Evolutionary conservation across 2,888 invertebrate genomes (phyloP), one percentile per base, ranked within the genome.

Genomic region (Caenorhabditis wallacei): DNA sequence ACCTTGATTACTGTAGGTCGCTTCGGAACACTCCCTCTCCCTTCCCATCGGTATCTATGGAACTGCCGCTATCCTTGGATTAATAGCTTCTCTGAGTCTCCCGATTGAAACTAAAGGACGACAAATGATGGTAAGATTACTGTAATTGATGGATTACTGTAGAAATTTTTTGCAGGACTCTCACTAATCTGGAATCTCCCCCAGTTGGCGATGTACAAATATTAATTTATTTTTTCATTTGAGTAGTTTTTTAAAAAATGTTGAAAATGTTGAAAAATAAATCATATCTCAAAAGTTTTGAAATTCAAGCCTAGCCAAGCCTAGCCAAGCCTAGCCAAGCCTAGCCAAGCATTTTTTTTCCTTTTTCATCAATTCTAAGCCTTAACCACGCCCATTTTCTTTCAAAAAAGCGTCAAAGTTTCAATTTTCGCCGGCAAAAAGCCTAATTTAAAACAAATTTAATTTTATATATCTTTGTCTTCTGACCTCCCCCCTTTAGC

Each of bases 81-180:
- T 95, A 0, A 91, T 95, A 0, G 95, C 95, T 3, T 95, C 96
- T 79, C 93, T 95, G n/a, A 93, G 95, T 0, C 93, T 97, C 54
- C 96, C 96, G 4, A 95, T 96, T 68, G 96, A 96, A 93, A 96
- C 96, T 0, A 95, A 95, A 91, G 95, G 95, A 48, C 94, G 95
- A 84, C 95, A 95, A 85, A 89, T 94, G 91, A 79, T 48, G 70
- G 82, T 84, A 54, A 80, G 43, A 22, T 10, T 26, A 18, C 20
- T 40, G 16, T 53, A 10, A 0, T 46, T 18, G 3, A 16, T 16
- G 40, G 40, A 10, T 7, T 18, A 46, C 22, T 13, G 35, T 26
- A 37, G 35, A 2, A 37, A 10, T 35, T 26, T 54, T 46, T 63
- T 63, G 24, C 43, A 63, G 63, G 63, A 63, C 18, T 63, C 63